Evolutionary conservation across 1,140 invertebrate genomes (phyloP).

Genomic region (Choristoneura fumiferana): DNA sequence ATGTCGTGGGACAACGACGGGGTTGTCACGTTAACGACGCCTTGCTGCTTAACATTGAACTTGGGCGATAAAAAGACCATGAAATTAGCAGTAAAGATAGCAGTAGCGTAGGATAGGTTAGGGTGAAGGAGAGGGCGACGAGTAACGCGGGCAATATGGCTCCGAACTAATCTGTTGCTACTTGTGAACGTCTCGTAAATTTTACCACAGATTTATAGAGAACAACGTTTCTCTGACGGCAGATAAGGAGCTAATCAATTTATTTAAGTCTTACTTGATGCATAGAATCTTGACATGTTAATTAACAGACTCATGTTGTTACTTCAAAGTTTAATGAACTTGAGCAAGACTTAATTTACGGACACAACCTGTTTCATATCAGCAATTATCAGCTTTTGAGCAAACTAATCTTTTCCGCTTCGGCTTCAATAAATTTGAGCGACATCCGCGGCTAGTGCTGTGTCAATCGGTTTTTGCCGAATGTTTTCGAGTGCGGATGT

Average conservation of each 20-base stretch:
- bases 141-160: constrained; percentile 27
- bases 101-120: constrained; percentile 54
- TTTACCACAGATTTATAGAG: neutral
- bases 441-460: neutral
- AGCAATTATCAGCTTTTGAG: neutral
- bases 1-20: constrained; percentile 50
- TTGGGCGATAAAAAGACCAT: constrained; percentile 67
- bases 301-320: neutral
- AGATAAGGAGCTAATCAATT: constrained; percentile 6
- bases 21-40: constrained; percentile 51
- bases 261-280: neutral
- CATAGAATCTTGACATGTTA: neutral
- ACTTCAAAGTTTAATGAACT: constrained; percentile 14
- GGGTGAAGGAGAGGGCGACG: constrained; percentile 18
- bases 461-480: constrained; percentile 6
- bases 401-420: neutral
- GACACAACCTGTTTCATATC: neutral
- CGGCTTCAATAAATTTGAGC: neutral
- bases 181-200: constrained; percentile 16
- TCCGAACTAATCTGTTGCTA: constrained; percentile 26
- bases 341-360: neutral
- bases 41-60: constrained; percentile 60
- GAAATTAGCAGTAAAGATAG: constrained; percentile 73
- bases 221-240: neutral
- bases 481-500: constrained; percentile 68